These are phyloP conservation scores for Chrysolina haemoptera DNA, from an alignment of 2,888 invertebrate species.

Conservation along the genomic window DNA sequence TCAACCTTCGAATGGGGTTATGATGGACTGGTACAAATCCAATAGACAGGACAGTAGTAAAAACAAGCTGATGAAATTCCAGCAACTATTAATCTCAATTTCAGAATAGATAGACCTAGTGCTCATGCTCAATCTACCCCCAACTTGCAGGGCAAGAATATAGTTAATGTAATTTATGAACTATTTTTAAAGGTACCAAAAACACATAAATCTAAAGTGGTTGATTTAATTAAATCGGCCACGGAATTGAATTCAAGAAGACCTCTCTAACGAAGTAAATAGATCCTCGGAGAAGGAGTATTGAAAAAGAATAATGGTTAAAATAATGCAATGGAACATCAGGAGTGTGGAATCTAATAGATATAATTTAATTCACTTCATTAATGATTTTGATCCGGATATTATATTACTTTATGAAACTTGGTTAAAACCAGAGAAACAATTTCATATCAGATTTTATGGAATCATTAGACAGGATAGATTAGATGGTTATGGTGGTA, in stretches of 20 bases:
- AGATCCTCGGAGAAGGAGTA: not conserved
- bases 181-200: too few species aligned
- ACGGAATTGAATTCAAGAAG: not conserved
- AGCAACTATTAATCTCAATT: not conserved
- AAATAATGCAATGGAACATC: conserved; percentile 41
- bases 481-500: not conserved
- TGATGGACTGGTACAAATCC: not conserved
- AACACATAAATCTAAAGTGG: too few species aligned
- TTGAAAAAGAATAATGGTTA: not conserved
- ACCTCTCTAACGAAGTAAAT: not conserved
- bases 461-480: not conserved
- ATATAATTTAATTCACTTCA: conserved; percentile 14
- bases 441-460: not conserved
- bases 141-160: too few species aligned
- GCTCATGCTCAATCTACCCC: too few species aligned
- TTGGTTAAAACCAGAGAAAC: conserved; percentile 29
- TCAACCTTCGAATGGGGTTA: not conserved
- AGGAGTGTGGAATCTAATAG: conserved; percentile 33
- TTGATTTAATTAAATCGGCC: too few species aligned
- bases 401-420: conserved; percentile 35
- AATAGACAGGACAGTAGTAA: not conserved
- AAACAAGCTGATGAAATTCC: not conserved
- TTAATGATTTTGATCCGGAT: conserved; percentile 7
- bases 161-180: too few species aligned
- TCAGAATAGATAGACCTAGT: not conserved